A percentile compares a stretch with the other conserved stretches of the same genome.
Conservation (phyloP, 2,888 invertebrate genomes). For the Drosophila neonasuta region DNA sequence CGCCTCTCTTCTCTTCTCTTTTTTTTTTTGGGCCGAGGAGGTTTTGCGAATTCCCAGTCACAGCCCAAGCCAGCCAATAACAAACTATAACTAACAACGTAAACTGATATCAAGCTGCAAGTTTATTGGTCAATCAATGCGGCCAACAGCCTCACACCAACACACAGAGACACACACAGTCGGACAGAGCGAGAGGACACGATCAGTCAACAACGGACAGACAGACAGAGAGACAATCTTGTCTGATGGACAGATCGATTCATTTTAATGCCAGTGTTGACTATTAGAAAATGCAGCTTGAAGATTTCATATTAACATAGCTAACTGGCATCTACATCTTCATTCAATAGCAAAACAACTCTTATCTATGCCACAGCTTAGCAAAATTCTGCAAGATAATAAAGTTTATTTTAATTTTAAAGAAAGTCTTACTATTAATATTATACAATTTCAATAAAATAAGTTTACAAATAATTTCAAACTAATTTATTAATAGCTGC, state of each 20-base stretch:
- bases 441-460: not conserved
- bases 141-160: conserved; percentile 35
- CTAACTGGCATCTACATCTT: conserved; percentile 4
- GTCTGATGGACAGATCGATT: conserved; percentile 20
- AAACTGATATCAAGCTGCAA: conserved; percentile 79
- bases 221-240: conserved; percentile 1
- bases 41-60: conserved; percentile 43
- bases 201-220: conserved; percentile 17
- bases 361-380: too few species aligned
- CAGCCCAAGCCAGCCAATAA: conserved; percentile 61
- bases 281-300: conserved; percentile 42
- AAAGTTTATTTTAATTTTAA: too few species aligned
- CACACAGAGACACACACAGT: conserved; percentile 19
- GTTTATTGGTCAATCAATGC: conserved; percentile 81
- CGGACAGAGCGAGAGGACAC: conserved; percentile 28
- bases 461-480: too few species aligned
- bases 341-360: not conserved
- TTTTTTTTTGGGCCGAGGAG: conserved; percentile 35
- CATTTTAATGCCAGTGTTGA: conserved; percentile 34
- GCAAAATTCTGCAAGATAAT: too few species aligned
- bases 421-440: not conserved
- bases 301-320: not conserved
- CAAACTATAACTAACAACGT: conserved; percentile 76
- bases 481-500: too few species aligned
- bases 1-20: not conserved